Conservation (phyloP, 1,140 invertebrate species). For the Drosophila navojoa region DNA sequence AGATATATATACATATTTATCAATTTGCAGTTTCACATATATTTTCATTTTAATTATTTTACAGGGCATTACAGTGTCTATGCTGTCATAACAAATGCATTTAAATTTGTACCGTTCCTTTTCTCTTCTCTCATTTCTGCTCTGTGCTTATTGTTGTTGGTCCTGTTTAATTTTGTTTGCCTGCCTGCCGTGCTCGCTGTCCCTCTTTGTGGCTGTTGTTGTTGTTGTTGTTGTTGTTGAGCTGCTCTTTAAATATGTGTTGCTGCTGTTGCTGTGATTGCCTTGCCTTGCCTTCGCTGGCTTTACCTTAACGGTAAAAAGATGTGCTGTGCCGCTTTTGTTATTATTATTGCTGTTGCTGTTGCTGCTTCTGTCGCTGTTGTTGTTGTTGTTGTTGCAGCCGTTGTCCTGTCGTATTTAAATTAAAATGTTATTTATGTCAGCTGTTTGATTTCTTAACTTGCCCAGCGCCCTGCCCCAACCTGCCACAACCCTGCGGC, state of each 20-base stretch:
- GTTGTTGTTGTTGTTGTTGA: neutral
- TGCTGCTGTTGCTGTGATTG: slow-evolving; percentile 47
- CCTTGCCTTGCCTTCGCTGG: slow-evolving; percentile 51
- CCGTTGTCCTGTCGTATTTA: slow-evolving; percentile 76
- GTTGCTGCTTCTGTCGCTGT: slow-evolving; percentile 18
- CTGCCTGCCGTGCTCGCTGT: slow-evolving; percentile 49
- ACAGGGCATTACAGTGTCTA: slow-evolving; percentile 4
- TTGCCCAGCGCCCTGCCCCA: slow-evolving; percentile 33
- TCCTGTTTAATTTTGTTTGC: slow-evolving; percentile 81
- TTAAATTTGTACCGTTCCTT: slow-evolving; percentile 9
- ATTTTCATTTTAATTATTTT: too few species aligned
- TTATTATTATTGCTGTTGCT: slow-evolving; percentile 37
- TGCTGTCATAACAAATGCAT: neutral
- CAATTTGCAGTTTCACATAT: too few species aligned
- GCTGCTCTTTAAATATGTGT: slow-evolving; percentile 75
- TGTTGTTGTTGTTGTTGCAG: slow-evolving; percentile 26
- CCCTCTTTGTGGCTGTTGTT: slow-evolving; percentile 1
- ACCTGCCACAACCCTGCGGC: slow-evolving; percentile 30
- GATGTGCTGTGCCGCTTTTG: slow-evolving; percentile 63
- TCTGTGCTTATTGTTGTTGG: slow-evolving; percentile 29
- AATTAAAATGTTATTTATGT: slow-evolving; percentile 83
- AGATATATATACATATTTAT: too few species aligned
- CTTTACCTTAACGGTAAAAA: slow-evolving; percentile 77
- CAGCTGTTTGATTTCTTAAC: slow-evolving; percentile 82
- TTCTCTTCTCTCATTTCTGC: slow-evolving; percentile 25